Evolutionary conservation across 2,888 invertebrate species (phyloP).

Genomic region (Alviniconcha strummeri): DNA sequence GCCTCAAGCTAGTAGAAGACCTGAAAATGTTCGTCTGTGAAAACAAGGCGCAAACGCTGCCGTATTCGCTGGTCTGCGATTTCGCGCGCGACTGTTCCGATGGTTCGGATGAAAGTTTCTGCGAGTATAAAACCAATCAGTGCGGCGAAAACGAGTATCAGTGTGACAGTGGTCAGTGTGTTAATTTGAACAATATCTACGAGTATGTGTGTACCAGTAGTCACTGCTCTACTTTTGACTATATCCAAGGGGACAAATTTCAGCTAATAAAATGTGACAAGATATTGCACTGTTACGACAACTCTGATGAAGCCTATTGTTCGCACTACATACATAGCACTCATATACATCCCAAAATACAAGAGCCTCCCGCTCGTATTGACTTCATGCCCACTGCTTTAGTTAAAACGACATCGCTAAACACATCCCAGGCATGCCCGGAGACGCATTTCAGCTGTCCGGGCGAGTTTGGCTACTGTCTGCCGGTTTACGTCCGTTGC

Average conservation of each 20-base stretch:
- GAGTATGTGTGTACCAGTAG: no score
- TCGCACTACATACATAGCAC: no score
- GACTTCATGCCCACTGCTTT: neutral
- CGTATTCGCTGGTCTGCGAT: slow-evolving; percentile 1
- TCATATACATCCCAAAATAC: neutral
- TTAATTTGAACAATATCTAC: no score
- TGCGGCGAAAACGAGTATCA: neutral
- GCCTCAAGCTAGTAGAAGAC: no score
- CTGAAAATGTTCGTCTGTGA: slow-evolving; percentile 7
- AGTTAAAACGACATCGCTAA: neutral
- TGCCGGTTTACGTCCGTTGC: slow-evolving; percentile 16
- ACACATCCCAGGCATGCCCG: neutral
- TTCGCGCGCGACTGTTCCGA: slow-evolving; percentile 6
- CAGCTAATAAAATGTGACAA: neutral
- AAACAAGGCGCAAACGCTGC: neutral
- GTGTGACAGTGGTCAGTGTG: slow-evolving; percentile 13
- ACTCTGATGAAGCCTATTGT: neutral
- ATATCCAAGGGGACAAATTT: no score
- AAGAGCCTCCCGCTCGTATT: neutral
- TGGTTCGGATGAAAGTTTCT: slow-evolving; percentile 8
- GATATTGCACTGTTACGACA: neutral
- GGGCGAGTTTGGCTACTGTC: neutral
- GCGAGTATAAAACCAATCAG: neutral
- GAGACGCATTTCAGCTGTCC: slow-evolving; percentile 15
- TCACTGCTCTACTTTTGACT: no score